Percentiles rank a stretch among this genome's conserved stretches.
These are phyloP conservation scores for Sinocyclocheilus anshuiensis DNA, from an alignment of 2,113 vertebrate species.

Conservation along the genomic window DNA sequence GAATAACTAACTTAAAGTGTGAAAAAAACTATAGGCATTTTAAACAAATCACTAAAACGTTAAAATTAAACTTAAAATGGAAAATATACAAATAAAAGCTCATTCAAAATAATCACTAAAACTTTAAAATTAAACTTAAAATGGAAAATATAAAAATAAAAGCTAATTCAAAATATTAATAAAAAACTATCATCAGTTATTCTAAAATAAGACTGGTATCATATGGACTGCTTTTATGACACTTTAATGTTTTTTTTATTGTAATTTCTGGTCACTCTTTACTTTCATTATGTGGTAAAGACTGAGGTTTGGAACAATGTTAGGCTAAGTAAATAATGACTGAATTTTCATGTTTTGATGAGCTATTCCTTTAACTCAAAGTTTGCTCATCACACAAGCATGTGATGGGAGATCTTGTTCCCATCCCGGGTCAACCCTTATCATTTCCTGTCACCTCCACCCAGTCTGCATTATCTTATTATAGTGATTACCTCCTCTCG, in stretches of 20 bases:
- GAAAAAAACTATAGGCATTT: not conserved
- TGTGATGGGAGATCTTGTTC: slow-evolving; percentile 9
- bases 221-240: not conserved
- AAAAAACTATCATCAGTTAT: not conserved
- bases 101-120: not conserved
- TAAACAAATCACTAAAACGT: not conserved
- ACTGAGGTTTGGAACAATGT: not conserved
- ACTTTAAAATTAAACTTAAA: not conserved
- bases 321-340: not conserved
- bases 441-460: slow-evolving; percentile 33
- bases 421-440: not conserved
- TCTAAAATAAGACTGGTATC: not conserved
- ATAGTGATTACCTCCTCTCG: slow-evolving; percentile 43
- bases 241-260: not conserved
- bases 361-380: not conserved
- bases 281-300: not conserved
- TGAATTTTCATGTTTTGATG: not conserved
- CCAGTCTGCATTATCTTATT: slow-evolving; percentile 34
- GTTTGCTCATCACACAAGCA: slow-evolving; percentile 20
- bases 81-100: not conserved
- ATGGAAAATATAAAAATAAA: not conserved
- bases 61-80: not conserved
- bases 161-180: not conserved
- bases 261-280: not conserved
- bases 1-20: too few relatives aligned